Evolutionary conservation across 2,797 vertebrate genomes (phyloP).

Genomic region (Rhinophrynus dorsalis): DNA sequence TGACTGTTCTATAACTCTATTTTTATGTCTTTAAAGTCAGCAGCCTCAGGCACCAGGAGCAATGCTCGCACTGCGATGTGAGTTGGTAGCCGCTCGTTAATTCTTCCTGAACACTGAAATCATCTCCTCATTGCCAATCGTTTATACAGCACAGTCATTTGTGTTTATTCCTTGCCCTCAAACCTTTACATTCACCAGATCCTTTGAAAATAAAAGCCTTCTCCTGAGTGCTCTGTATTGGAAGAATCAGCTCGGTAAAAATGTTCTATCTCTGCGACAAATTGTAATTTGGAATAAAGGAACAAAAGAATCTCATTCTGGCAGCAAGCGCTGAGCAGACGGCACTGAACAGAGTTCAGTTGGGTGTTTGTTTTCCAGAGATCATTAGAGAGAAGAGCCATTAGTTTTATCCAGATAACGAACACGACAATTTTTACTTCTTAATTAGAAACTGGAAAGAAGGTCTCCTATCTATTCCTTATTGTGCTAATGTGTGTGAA

Average conservation of each 20-base stretch:
- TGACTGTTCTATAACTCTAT: too few relatives aligned
- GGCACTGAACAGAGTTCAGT: slow-evolving; percentile 26
- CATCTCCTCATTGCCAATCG: too few relatives aligned
- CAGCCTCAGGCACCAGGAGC: too few relatives aligned
- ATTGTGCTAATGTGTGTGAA: too few relatives aligned
- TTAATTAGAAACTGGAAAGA: slow-evolving; percentile 37
- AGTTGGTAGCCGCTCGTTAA: too few relatives aligned
- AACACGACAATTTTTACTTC: slow-evolving; percentile 33
- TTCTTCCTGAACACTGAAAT: too few relatives aligned
- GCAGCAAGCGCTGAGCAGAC: slow-evolving; percentile 34
- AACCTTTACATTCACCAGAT: neutral
- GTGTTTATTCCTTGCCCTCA: neutral
- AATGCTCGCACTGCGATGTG: too few relatives aligned
- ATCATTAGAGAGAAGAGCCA: slow-evolving; percentile 27
- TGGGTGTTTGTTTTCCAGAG: slow-evolving; percentile 41
- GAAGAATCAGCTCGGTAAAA: slow-evolving; percentile 12
- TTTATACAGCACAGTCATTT: too few relatives aligned
- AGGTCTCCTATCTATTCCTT: neutral
- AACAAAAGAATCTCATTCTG: slow-evolving; percentile 30
- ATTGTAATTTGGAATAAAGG: slow-evolving; percentile 16
- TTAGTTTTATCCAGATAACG: slow-evolving; percentile 43
- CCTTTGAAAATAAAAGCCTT: neutral
- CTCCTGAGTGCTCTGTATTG: neutral
- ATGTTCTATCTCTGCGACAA: slow-evolving; percentile 20
- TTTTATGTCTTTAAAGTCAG: too few relatives aligned